Evolutionary conservation across 2,888 invertebrate genomes (phyloP).

Genomic region (Drosophila gaucha): DNA sequence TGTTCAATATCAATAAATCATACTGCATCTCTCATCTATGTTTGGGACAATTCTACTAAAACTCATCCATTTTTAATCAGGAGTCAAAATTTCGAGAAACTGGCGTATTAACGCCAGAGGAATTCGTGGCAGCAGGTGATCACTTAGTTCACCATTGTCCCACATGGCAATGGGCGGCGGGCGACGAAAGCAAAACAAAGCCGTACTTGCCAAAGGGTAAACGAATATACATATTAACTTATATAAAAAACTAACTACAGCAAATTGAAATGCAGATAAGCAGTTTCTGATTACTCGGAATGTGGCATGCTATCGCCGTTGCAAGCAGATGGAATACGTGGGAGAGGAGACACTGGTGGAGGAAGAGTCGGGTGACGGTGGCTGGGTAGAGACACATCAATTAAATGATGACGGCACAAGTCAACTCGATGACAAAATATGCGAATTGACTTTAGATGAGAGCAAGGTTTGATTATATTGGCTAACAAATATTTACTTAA

Average conservation of each 20-base stretch:
- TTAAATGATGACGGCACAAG: constrained; percentile 88
- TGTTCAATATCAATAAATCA: not conserved
- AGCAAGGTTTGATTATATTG: constrained; percentile 82
- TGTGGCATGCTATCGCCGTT: constrained; percentile 98
- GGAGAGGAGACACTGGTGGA: constrained; percentile 95
- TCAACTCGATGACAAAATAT: constrained; percentile 87
- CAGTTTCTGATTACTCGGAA: constrained; percentile 98
- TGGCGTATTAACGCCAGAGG: constrained; percentile 99
- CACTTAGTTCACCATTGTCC: constrained; percentile 99
- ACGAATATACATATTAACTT: not conserved
- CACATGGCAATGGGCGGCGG: constrained; percentile 98
- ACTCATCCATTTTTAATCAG: constrained; percentile 85
- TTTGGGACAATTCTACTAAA: constrained; percentile 5
- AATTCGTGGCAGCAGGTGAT: constrained; percentile 99
- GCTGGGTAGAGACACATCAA: constrained; percentile 99
- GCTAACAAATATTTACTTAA: not conserved
- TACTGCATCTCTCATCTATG: not conserved
- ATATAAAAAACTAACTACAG: not conserved
- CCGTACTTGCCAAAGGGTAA: constrained; percentile 91
- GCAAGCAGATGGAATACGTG: constrained; percentile 89
- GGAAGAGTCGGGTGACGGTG: constrained; percentile 93
- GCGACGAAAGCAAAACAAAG: constrained; percentile 95
- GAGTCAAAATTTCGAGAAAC: constrained; percentile 99
- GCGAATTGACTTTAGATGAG: constrained; percentile 95
- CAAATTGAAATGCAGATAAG: constrained; percentile 87